These are phyloP conservation scores for Piaya cayana DNA, from an alignment of 2,113 vertebrate genomes.

Conservation along the genomic window DNA sequence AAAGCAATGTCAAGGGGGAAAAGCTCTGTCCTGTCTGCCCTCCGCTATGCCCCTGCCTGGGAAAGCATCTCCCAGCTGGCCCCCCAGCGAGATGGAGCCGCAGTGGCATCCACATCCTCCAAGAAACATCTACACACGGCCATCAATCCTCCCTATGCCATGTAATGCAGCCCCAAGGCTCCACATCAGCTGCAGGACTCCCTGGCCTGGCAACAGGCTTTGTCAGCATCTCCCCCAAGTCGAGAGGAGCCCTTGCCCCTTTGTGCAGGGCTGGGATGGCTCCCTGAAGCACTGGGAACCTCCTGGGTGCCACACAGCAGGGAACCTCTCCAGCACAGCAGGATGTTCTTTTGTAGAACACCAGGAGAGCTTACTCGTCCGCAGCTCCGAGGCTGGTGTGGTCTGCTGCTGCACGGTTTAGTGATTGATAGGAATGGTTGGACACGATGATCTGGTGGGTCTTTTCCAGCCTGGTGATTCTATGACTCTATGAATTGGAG, in stretches of 20 bases:
- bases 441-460: too few species aligned
- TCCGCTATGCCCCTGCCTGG: background rate
- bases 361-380: background rate
- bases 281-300: background rate
- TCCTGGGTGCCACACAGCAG: background rate
- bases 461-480: too few species aligned
- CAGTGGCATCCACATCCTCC: conserved; percentile 71
- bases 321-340: background rate
- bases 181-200: background rate
- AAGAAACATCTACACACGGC: background rate
- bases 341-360: background rate
- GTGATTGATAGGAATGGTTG: too few species aligned
- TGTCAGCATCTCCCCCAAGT: fast-evolving
- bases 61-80: conserved; percentile 75
- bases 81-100: conserved; percentile 67
- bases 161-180: background rate
- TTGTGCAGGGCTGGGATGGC: conserved; percentile 11
- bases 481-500: background rate
- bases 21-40: background rate
- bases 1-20: background rate
- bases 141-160: fast-evolving
- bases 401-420: too few species aligned
- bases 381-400: background rate
- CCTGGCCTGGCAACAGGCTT: background rate
- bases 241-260: background rate